Evolutionary conservation across 2,888 invertebrate species (phyloP).

Genomic region (Lottia gigantea): DNA sequence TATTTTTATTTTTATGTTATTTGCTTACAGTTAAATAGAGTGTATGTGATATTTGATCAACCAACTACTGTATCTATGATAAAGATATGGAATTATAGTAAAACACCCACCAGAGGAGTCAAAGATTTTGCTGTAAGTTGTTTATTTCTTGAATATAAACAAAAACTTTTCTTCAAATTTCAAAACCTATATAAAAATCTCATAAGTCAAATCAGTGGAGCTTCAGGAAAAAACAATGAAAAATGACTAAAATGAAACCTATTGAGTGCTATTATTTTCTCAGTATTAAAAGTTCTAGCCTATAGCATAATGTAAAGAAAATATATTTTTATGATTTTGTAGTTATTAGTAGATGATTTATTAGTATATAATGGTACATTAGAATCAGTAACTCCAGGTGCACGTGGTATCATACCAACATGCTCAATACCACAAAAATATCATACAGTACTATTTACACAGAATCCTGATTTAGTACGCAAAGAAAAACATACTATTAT

Average conservation of each 20-base stretch:
- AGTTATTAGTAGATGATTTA: constrained; percentile 85
- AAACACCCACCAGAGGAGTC: constrained; percentile 81
- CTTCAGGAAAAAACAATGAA: too few relatives aligned
- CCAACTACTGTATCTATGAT: constrained; percentile 80
- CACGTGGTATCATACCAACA: constrained; percentile 62
- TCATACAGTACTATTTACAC: constrained; percentile 68
- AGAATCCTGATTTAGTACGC: constrained; percentile 61
- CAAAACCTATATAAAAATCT: too few relatives aligned
- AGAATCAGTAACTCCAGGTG: constrained; percentile 59
- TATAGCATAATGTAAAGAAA: too few relatives aligned
- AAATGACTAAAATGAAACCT: too few relatives aligned
- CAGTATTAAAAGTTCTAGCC: too few relatives aligned
- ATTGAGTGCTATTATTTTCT: too few relatives aligned
- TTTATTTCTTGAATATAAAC: too few relatives aligned
- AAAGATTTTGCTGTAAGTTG: constrained; percentile 84
- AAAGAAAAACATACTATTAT: constrained; percentile 69
- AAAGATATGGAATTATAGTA: constrained; percentile 86
- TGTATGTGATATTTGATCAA: constrained; percentile 83
- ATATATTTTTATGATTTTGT: constrained; percentile 37
- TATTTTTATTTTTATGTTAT: too few relatives aligned
- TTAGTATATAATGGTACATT: constrained; percentile 82
- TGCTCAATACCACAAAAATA: constrained; percentile 56
- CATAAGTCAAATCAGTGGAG: too few relatives aligned
- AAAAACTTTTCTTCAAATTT: too few relatives aligned
- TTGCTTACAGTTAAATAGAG: constrained; percentile 73